Evolutionary conservation across 2,797 vertebrate genomes (phyloP).

Genomic region (Trichosurus vulpecula): DNA sequence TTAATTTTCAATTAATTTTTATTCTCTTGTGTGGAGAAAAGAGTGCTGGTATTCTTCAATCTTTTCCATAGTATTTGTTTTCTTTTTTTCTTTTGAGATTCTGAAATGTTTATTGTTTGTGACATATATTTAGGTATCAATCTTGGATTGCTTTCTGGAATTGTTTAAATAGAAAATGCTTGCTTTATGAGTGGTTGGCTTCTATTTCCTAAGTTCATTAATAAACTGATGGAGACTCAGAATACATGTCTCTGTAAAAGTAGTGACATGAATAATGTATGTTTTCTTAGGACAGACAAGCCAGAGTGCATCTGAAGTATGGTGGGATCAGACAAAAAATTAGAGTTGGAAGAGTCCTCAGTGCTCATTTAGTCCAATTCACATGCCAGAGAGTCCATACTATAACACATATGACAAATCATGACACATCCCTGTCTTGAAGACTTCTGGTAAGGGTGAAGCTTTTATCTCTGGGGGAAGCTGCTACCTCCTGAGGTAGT

Average conservation of each 20-base stretch:
- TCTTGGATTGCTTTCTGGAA: neutral
- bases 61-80: neutral
- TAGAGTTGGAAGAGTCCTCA: neutral
- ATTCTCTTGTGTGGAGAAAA: neutral
- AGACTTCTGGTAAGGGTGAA: too few relatives aligned
- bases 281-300: neutral
- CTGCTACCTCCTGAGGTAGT: too few relatives aligned
- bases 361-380: neutral
- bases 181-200: neutral
- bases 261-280: neutral
- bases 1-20: neutral
- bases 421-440: too few relatives aligned
- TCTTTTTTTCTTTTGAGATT: neutral
- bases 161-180: neutral
- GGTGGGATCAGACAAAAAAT: neutral
- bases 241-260: neutral
- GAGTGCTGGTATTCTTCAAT: neutral
- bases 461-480: too few relatives aligned
- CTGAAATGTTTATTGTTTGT: neutral
- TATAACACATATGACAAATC: too few relatives aligned
- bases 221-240: neutral
- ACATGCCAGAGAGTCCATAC: neutral
- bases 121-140: neutral
- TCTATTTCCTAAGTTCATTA: neutral
- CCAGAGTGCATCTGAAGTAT: neutral